These are phyloP conservation scores for Microtus ochrogaster DNA, from an alignment of 2,113 vertebrate genomes.

Conservation along the genomic window DNA sequence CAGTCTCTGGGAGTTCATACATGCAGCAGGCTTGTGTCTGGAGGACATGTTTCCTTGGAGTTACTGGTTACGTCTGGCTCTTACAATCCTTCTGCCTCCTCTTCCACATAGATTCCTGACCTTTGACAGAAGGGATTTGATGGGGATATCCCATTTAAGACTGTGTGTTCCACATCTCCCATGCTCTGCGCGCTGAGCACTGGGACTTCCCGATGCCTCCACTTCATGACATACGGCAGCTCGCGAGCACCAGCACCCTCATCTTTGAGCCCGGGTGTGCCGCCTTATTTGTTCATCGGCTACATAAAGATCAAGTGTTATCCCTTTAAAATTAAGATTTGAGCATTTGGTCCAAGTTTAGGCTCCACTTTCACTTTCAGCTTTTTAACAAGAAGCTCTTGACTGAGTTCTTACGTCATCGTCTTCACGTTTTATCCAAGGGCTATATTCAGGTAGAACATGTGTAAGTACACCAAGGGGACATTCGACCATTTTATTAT, in stretches of 20 bases:
- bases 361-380: conserved; percentile 93
- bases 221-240: conserved; percentile 86
- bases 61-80: neutral
- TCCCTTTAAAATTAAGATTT: conserved; percentile 92
- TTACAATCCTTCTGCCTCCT: neutral
- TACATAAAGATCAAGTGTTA: conserved; percentile 90
- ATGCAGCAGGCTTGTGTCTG: neutral
- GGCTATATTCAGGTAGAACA: conserved; percentile 92
- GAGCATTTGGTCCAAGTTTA: conserved; percentile 94
- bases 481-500: conserved; percentile 93
- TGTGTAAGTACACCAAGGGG: conserved; percentile 92
- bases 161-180: neutral
- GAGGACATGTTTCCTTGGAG: neutral
- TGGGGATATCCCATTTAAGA: neutral
- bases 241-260: conserved; percentile 91
- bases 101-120: neutral
- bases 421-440: conserved; percentile 92
- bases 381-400: conserved; percentile 90
- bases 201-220: neutral
- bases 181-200: neutral
- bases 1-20: neutral
- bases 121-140: neutral
- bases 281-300: conserved; percentile 86
- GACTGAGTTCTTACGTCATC: conserved; percentile 60
- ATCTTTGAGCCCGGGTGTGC: conserved; percentile 93